Evolutionary conservation across 2,797 vertebrate genomes (phyloP).

Genomic region (Myotis findleyi): DNA sequence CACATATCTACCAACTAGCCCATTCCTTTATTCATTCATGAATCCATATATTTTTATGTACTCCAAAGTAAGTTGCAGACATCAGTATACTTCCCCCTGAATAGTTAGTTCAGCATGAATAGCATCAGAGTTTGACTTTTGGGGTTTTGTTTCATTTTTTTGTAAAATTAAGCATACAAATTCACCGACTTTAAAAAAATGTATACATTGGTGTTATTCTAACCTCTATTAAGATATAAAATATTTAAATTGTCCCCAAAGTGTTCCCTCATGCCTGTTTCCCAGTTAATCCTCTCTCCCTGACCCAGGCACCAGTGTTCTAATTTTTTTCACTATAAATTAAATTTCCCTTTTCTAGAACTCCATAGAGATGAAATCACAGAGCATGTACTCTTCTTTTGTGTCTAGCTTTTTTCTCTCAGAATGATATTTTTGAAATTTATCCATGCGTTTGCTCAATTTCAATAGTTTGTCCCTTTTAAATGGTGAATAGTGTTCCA

Average conservation of each 20-base stretch:
- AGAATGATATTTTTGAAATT: not conserved
- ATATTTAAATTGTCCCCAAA: not conserved
- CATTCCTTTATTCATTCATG: not conserved
- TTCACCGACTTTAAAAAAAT: slow-evolving; percentile 2
- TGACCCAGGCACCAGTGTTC: not conserved
- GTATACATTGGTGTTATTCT: not conserved
- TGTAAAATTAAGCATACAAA: not conserved
- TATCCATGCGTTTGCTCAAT: not conserved
- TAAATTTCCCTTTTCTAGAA: not conserved
- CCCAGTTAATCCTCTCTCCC: not conserved
- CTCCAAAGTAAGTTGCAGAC: not conserved
- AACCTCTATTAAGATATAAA: not conserved
- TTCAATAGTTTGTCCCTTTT: not conserved
- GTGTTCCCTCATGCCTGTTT: not conserved
- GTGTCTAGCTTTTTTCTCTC: not conserved
- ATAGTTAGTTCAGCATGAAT: not conserved
- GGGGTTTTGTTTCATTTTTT: not conserved
- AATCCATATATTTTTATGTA: not conserved
- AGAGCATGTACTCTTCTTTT: not conserved
- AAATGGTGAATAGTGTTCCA: not conserved
- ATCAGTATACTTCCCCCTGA: not conserved
- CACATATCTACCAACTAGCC: not conserved
- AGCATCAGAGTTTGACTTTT: not conserved
- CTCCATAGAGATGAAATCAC: not conserved
- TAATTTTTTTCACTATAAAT: not conserved